These are phyloP conservation scores for Heliconius eleuchia DNA, from an alignment of 1,140 invertebrate genomes.

Conservation along the genomic window DNA sequence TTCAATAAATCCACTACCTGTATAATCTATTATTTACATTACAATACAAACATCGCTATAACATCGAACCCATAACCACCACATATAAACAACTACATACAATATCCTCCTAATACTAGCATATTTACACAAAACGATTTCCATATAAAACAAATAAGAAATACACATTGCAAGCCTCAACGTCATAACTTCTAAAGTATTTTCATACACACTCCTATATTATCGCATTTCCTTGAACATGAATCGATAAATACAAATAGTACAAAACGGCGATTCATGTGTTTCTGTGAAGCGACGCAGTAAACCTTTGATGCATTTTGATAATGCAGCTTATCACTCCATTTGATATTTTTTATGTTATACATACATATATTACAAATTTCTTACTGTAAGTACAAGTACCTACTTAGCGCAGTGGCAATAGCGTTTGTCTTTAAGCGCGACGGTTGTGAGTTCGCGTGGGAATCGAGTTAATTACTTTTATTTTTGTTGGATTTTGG, in stretches of 20 bases:
- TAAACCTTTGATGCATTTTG: constrained; percentile 3
- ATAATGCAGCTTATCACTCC: constrained; percentile 17
- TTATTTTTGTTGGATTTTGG: too few relatives aligned
- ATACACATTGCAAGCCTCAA: background rate
- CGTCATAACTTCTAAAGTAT: background rate
- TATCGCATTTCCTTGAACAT: constrained; percentile 29
- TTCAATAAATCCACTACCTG: too few relatives aligned
- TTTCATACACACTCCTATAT: background rate
- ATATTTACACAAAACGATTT: background rate
- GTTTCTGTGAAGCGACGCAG: constrained; percentile 19
- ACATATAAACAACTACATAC: background rate
- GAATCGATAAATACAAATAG: constrained; percentile 21
- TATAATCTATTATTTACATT: too few relatives aligned
- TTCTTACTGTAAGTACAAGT: background rate
- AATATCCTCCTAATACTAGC: background rate
- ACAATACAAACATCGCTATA: background rate
- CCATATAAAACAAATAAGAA: constrained; percentile 6
- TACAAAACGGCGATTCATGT: constrained; percentile 8
- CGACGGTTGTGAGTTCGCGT: too few relatives aligned
- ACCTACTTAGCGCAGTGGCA: too few relatives aligned
- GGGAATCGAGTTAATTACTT: too few relatives aligned
- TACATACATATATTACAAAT: background rate
- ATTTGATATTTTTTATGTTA: background rate
- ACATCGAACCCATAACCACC: background rate
- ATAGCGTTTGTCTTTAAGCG: too few relatives aligned